phyloP scores from a whole-genome alignment of 1,140 invertebrate genomes.

The Spodoptera frugiperda region DNA sequence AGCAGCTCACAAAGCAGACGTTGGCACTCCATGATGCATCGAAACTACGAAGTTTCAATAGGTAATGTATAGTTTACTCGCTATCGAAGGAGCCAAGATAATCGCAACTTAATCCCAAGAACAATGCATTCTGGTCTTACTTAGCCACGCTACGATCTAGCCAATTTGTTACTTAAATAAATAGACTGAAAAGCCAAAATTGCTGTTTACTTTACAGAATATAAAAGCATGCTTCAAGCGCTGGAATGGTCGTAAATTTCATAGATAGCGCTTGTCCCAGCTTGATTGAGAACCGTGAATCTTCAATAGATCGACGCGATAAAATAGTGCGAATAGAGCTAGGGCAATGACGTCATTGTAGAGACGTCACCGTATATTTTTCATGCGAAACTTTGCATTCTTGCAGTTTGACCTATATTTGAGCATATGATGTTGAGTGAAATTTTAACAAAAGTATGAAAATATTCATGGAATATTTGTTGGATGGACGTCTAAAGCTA shows the following conservation, averaged over 20 bases:
- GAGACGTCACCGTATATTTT: not conserved
- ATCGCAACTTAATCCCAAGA: no score
- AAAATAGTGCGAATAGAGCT: constrained; percentile 32
- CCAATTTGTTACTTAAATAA: not conserved
- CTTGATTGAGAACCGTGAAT: constrained; percentile 36
- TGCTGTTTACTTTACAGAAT: constrained; percentile 6
- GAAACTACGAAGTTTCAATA: no score
- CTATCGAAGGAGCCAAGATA: no score
- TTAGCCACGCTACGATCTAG: no score
- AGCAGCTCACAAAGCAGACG: no score
- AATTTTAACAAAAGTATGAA: not conserved
- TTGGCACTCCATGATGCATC: no score
- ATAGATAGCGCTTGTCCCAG: constrained; percentile 13
- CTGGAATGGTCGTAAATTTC: constrained; percentile 24
- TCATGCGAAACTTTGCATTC: not conserved
- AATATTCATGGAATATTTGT: not conserved
- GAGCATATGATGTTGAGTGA: not conserved
- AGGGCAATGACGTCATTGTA: constrained; percentile 5
- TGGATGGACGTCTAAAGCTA: not conserved
- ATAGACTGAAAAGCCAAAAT: not conserved
- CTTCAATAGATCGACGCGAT: constrained; percentile 40
- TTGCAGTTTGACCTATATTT: constrained; percentile 7
- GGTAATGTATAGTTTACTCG: no score
- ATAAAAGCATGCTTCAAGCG: constrained; percentile 4
- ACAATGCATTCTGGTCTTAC: no score